Base-by-base conservation (phyloP, 2,113 vertebrate genomes). In the Larimichthys polyactis region DNA sequence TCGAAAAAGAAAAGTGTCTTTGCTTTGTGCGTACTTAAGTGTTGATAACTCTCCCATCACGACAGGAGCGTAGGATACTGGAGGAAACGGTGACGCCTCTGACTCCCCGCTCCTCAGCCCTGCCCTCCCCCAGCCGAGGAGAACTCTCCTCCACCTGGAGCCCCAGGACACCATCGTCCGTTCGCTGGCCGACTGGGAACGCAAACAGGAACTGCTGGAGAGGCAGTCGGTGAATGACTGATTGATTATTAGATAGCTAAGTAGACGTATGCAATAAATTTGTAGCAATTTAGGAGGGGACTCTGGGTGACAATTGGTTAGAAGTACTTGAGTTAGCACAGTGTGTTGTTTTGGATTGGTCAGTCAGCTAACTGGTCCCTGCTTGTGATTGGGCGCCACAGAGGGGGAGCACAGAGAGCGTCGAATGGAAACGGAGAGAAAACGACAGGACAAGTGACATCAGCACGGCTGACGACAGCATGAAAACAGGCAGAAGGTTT, bases 11-110 rank as follows among this genome's bases (percentile, higher is more conserved):
- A 71, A 80, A 29, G 46, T 44, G 7, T 40, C 2, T 51, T 67
- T 59, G 17, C 36, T 40, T 40, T 40, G 36, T 40, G 36, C 36
- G 6, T 14, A 12, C 5, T 1, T 4, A 0, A 0, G 7, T 70
- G 7, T 29, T 46, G 43, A 17, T 65, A 11, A 20, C 12, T 57
- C 68, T 80, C 10, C 54, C 44, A 3, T 66, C 64, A 15, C 44
- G 5, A 84, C 90, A 99, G 98, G 98, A 99, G 78, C 96, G 96
- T 1, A 96, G 96, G 91, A 99, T 99, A 84, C 96, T 99, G 88
- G 96, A 99, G 88, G 97, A 99, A 90, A 99, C 97, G 0, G 94
- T 98, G 81, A 93, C 97, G 22, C 96, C 97, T 3, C 96, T 99
- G 81, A 95, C 93, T 74, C 96, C 91, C 6, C 93, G 24, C 52